Evolutionary conservation across 1,140 invertebrate species (phyloP).

Genomic region (Ditylenchus dipsaci): DNA sequence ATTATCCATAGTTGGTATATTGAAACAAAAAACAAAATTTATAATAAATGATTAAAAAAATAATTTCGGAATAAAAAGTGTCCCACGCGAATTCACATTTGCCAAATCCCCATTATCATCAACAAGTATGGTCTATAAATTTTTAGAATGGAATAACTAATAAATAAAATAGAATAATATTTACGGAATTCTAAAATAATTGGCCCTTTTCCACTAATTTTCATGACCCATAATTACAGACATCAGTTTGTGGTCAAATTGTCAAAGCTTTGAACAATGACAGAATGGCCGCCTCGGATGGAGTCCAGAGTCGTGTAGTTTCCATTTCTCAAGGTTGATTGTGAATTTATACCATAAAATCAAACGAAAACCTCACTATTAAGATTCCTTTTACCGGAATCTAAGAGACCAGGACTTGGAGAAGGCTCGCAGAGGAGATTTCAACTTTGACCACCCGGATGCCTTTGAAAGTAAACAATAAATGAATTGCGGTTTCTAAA

Average conservation of each 20-base stretch:
- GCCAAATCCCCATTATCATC: too few species aligned
- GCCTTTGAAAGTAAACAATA: neutral
- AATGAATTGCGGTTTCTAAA: neutral
- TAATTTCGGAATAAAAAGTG: too few species aligned
- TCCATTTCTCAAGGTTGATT: slow-evolving; percentile 15
- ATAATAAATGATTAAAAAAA: too few species aligned
- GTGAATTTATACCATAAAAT: slow-evolving; percentile 19
- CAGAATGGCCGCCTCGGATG: neutral
- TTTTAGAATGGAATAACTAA: too few species aligned
- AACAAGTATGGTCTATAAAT: too few species aligned
- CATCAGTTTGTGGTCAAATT: slow-evolving; percentile 21
- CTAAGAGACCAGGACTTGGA: slow-evolving; percentile 69
- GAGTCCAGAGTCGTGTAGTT: slow-evolving; percentile 28
- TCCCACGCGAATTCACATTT: too few species aligned
- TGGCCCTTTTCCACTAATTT: too few species aligned
- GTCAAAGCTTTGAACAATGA: slow-evolving; percentile 15
- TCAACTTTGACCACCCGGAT: slow-evolving; percentile 95
- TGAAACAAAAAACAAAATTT: too few species aligned
- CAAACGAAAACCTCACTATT: slow-evolving; percentile 72
- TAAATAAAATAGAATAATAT: too few species aligned
- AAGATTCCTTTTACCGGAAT: slow-evolving; percentile 90
- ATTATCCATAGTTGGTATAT: too few species aligned
- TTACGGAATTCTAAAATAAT: too few species aligned
- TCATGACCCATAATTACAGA: slow-evolving; percentile 10
- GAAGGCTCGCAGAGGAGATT: slow-evolving; percentile 81